Percentiles rank a stretch among this genome's conserved stretches.
phyloP scores from a whole-genome alignment of 2,797 vertebrate species.

The Pterois miles region DNA sequence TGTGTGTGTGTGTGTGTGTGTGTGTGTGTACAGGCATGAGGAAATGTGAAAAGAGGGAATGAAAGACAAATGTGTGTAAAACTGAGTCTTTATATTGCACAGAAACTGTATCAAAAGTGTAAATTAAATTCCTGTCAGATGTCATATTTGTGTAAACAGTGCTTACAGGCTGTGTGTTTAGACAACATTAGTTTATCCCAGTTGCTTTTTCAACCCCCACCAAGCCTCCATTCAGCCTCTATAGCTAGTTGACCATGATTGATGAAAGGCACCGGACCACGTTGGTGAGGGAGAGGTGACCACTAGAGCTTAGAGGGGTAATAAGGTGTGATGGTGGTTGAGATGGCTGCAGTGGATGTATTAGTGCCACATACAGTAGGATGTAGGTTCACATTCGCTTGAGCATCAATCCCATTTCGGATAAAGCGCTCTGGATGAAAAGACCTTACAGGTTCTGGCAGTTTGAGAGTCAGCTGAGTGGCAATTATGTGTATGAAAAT shows the following conservation, averaged over 20 bases:
- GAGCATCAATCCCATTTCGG: constrained; percentile 53
- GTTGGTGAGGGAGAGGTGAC: constrained; percentile 58
- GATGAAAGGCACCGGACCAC: constrained; percentile 61
- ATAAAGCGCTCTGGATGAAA: constrained; percentile 1
- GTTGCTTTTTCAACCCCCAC: constrained; percentile 21
- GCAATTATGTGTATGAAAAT: constrained; percentile 4
- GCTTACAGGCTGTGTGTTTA: constrained; percentile 18
- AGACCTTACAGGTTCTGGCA: background rate
- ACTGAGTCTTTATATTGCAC: background rate
- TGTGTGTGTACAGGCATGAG: constrained; percentile 11
- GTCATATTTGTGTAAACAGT: constrained; percentile 7
- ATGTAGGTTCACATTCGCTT: constrained; percentile 41
- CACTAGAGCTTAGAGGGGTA: constrained; percentile 62
- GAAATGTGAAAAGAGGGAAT: background rate
- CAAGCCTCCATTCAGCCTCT: constrained; percentile 23
- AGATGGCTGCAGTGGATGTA: constrained; percentile 52
- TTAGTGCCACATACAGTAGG: constrained; percentile 50
- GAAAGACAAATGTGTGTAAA: background rate
- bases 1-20: constrained; percentile 5
- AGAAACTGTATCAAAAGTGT: background rate
- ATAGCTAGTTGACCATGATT: constrained; percentile 74
- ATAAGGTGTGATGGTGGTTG: constrained; percentile 65
- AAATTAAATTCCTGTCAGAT: background rate
- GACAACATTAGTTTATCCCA: constrained; percentile 19
- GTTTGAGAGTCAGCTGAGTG: background rate